Evolutionary conservation across 1,140 invertebrate species (phyloP).

Genomic region (Trachymyrmex septentrionalis): DNA sequence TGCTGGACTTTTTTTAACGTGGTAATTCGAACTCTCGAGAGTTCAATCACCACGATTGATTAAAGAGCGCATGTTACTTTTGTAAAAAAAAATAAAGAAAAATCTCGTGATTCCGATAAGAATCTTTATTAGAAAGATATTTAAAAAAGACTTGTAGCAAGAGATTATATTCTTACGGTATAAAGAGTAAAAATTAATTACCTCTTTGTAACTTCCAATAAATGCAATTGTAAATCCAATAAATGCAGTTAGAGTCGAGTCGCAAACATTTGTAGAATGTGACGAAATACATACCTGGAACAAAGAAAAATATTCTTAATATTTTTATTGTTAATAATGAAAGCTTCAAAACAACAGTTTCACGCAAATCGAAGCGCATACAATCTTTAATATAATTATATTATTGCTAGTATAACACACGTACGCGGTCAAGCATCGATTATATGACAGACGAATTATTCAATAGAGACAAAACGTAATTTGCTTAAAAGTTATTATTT

Average conservation of each 20-base stretch:
- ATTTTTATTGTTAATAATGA: constrained; percentile 29
- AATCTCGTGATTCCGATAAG: neutral
- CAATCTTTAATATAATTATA: constrained; percentile 1
- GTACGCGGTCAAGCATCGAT: neutral
- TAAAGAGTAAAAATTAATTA: constrained; percentile 13
- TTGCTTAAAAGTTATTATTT: neutral
- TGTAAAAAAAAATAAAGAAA: neutral
- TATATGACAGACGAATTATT: constrained; percentile 16
- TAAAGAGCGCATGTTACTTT: neutral
- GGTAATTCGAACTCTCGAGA: neutral
- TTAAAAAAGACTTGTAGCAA: neutral
- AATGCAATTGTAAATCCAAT: neutral
- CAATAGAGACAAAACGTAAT: neutral
- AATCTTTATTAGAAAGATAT: constrained; percentile 26
- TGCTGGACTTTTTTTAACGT: neutral
- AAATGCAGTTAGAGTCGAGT: neutral
- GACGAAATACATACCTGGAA: constrained; percentile 64
- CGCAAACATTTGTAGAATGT: neutral
- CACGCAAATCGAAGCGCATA: neutral
- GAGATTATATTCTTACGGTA: neutral
- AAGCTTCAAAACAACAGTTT: neutral
- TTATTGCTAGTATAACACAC: neutral
- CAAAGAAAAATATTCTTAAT: constrained; percentile 40
- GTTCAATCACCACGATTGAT: neutral
- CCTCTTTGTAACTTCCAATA: neutral